A percentile compares a stretch with the other conserved stretches of the same genome.
Evolutionary conservation across 2,888 invertebrate genomes (phyloP).

Genomic region (Eupeodes luniger): DNA sequence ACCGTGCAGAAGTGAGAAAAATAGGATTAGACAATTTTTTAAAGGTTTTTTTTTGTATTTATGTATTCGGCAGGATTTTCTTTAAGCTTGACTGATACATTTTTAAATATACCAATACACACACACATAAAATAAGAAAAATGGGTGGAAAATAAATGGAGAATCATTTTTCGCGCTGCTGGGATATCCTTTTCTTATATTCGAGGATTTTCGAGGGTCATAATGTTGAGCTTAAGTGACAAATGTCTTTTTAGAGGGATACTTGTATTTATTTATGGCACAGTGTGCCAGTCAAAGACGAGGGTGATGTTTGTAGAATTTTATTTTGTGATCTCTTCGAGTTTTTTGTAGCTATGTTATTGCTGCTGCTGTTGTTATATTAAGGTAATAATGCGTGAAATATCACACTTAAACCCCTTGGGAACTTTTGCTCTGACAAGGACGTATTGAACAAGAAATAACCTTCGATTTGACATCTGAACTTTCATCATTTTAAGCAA

Average conservation of each 20-base stretch:
- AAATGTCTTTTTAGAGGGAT: constrained; percentile 31
- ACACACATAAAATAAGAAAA: constrained; percentile 1
- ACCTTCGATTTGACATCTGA: constrained; percentile 7
- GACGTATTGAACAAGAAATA: constrained; percentile 1
- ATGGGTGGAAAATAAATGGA: constrained; percentile 34
- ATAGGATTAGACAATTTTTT: constrained; percentile 47
- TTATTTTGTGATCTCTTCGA: not conserved
- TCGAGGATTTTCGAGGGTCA: constrained; percentile 22
- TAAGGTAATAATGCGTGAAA: constrained; percentile 21
- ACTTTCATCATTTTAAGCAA: not conserved
- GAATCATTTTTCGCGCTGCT: constrained; percentile 11
- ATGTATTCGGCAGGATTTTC: not conserved
- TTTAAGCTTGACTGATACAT: constrained; percentile 45
- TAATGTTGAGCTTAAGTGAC: constrained; percentile 30
- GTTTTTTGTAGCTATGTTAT: not conserved
- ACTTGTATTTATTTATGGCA: constrained; percentile 13
- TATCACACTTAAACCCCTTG: constrained; percentile 8
- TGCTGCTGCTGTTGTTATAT: not conserved
- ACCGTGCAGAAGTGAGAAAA: constrained; percentile 42
- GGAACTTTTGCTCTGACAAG: not conserved
- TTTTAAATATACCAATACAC: constrained; percentile 22
- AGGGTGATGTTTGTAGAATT: not conserved
- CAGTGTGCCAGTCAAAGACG: not conserved
- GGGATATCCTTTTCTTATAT: constrained; percentile 21
- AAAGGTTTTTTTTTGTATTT: not conserved